Percentiles rank a stretch among this genome's conserved stretches.
Conservation (phyloP, 64 coral and sea anemone genomes). For the Stichodactyla mertensii region DNA sequence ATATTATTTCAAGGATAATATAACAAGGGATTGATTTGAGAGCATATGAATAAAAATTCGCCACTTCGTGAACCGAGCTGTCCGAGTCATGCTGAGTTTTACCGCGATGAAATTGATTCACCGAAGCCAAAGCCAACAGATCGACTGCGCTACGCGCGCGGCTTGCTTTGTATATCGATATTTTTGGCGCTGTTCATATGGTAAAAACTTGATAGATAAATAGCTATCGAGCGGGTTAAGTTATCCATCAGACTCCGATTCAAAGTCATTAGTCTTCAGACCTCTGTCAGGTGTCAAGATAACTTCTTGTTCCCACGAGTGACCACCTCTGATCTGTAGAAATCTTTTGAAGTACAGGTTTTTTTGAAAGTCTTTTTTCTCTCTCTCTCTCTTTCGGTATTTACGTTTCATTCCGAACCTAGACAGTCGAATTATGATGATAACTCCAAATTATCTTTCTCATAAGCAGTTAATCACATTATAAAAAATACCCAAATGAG, state of each 20-base stretch:
- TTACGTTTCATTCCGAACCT: background rate
- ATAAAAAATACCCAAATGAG: constrained; percentile 10
- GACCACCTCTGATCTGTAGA: background rate
- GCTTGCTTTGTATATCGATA: constrained; percentile 6
- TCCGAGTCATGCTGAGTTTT: background rate
- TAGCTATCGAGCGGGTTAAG: constrained; percentile 8
- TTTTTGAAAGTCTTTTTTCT: background rate
- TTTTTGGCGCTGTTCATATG: background rate
- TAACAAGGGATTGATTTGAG: constrained; percentile 3
- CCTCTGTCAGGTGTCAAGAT: constrained; percentile 7
- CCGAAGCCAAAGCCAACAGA: background rate
- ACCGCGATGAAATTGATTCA: background rate
- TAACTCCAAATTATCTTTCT: constrained; percentile 16
- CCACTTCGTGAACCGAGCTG: background rate
- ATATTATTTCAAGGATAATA: background rate
- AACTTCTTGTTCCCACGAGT: background rate
- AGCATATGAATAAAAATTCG: background rate
- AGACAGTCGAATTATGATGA: background rate
- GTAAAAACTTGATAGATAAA: constrained; percentile 16
- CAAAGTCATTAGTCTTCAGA: constrained; percentile 3
- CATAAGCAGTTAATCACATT: constrained; percentile 24
- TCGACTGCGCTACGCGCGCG: background rate
- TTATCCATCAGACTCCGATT: constrained; percentile 7
- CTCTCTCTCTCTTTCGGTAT: constrained; percentile 14
- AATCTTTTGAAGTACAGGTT: background rate